Percentiles rank a stretch among this genome's conserved stretches.
phyloP scores from a whole-genome alignment of 1,140 invertebrate species.

The Ceratitis capitata region DNA sequence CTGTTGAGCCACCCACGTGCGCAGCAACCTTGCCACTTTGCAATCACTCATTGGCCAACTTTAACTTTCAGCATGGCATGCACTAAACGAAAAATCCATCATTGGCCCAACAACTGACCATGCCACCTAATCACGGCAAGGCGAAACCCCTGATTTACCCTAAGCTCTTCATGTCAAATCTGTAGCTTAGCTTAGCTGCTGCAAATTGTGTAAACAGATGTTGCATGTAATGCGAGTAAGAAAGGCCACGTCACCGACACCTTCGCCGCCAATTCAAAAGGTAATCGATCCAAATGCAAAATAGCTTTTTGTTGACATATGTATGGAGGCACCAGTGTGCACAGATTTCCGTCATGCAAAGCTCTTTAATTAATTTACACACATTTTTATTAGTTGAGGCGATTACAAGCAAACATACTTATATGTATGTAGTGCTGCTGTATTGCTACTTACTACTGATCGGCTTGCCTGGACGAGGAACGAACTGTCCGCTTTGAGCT shows the following conservation, averaged over 20 bases:
- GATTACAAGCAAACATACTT: too few relatives aligned
- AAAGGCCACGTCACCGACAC: neutral
- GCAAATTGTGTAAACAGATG: too few relatives aligned
- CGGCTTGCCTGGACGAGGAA: neutral
- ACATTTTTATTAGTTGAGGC: neutral
- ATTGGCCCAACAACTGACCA: neutral
- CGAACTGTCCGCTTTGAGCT: neutral
- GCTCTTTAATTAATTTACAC: conserved; percentile 10
- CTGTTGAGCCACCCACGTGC: neutral
- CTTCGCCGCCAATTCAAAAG: neutral
- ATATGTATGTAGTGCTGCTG: too few relatives aligned
- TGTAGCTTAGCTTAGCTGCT: neutral
- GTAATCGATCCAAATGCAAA: too few relatives aligned
- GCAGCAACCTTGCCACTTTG: neutral
- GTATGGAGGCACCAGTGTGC: neutral
- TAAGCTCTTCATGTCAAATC: neutral
- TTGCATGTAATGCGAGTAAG: too few relatives aligned
- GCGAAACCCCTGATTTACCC: neutral
- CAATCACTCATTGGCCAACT: neutral
- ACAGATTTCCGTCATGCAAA: conserved; percentile 1
- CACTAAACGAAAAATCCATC: neutral
- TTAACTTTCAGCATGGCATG: neutral
- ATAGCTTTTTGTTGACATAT: too few relatives aligned
- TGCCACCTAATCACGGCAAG: neutral
- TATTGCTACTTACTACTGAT: too few relatives aligned